Base-by-base conservation (phyloP, 2,113 vertebrate genomes). In the Triplophysa dalaica region DNA sequence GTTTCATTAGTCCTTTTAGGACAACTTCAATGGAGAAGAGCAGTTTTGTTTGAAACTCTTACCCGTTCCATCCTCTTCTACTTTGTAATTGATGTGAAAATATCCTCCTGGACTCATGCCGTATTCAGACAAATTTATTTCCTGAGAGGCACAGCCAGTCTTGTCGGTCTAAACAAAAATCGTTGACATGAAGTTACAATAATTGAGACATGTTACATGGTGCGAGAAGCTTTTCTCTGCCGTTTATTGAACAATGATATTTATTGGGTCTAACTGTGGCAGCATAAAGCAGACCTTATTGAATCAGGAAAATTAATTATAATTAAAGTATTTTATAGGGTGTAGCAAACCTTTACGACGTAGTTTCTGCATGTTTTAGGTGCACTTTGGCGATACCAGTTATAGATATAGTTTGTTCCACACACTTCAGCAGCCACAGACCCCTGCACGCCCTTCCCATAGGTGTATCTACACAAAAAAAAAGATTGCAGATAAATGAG, bases 61-160 rank as follows among this genome's bases (percentile, higher is more conserved):
- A 93, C 93, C 93, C 21, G 93, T 93, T 54, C 90, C 93, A 9
- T 45, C 72, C 77, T 93, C 93, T 19, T 89, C 78, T 38, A 93
- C 48, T 26, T 92, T 87, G 72, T 87, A 85, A 0, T 22, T 68
- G 13, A 91, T 78, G 58, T 22, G 10, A 91, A 86, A 0, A 0
- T 26, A 41, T 87, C 79, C 0, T 50, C 1, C 43, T 85, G 86
- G 0, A 3, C 16, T 22, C 2, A 80, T 29, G 1, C 12, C 58
- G 43, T 84, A 92, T 2, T 67, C 75, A 0, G 10, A 22, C 41
- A 92, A 0, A 29, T 81, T 83, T 16, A 93, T 60, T 0, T 1
- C 70, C 62, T 82, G 77, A 13, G 87, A 69, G 1, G 79, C 89
- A 77, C 93, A 93, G 24, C 92, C 93, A 11, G 52, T 86, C 80